Evolutionary conservation across 2,113 vertebrate genomes (phyloP).

Genomic region (Orthonyx spaldingii): DNA sequence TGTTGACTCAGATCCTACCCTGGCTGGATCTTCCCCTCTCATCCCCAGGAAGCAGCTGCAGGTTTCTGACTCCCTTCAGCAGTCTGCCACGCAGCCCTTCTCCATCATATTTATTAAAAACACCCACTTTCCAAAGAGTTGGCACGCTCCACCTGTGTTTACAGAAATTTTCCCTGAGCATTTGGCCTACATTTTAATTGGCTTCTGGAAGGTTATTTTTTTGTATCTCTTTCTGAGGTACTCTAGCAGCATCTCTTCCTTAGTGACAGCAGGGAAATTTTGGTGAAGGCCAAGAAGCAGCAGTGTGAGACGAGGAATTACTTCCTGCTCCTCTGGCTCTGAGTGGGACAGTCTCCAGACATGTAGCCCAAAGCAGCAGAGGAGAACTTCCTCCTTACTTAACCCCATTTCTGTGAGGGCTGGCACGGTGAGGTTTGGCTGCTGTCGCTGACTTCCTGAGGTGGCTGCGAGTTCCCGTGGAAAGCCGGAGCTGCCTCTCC

Average conservation of each 20-base stretch:
- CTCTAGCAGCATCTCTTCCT: not conserved
- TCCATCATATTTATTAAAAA: not conserved
- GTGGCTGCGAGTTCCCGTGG: not conserved
- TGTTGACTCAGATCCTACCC: not conserved
- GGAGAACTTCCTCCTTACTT: not conserved
- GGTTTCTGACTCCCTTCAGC: not conserved
- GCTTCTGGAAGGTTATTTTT: not conserved
- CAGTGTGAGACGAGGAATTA: not conserved
- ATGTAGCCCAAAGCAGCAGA: not conserved
- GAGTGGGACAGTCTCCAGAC: not conserved
- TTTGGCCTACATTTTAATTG: constrained; percentile 48
- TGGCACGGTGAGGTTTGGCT: not conserved
- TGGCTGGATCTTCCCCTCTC: not conserved
- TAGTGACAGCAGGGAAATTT: not conserved
- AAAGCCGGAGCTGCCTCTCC: not conserved
- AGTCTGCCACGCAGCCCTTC: not conserved
- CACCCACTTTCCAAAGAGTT: not conserved
- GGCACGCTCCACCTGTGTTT: constrained; percentile 24
- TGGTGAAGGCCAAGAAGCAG: not conserved
- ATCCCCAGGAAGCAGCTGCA: not conserved
- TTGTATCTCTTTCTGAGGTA: not conserved
- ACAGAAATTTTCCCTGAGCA: constrained; percentile 26
- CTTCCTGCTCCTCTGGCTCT: not conserved
- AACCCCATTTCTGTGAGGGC: not conserved
- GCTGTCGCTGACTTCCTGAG: not conserved